A percentile compares a stretch with the other conserved stretches of the same genome.
phyloP scores from a whole-genome alignment of 2,888 invertebrate genomes.

The Panzeria rudis region DNA sequence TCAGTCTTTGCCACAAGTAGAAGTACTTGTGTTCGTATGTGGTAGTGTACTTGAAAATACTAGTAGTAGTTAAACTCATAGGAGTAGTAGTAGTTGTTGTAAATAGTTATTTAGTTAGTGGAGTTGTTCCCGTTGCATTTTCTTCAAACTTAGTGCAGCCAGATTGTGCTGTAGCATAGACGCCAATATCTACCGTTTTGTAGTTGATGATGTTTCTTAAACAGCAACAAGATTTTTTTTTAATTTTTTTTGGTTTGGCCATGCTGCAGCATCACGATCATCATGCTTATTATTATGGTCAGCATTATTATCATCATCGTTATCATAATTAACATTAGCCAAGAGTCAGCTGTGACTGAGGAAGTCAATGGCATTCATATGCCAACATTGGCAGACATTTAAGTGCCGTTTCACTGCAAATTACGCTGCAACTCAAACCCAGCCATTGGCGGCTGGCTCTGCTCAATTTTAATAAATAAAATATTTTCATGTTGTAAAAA shows the following conservation, averaged over 20 bases:
- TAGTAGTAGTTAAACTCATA: conserved; percentile 13
- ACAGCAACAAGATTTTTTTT: conserved; percentile 52
- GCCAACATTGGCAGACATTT: conserved; percentile 60
- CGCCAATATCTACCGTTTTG: conserved; percentile 72
- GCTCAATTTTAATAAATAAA: conserved; percentile 29
- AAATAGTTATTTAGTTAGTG: conserved; percentile 47
- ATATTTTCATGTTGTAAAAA: conserved; percentile 43
- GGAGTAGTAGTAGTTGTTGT: conserved; percentile 42
- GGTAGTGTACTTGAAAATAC: conserved; percentile 11
- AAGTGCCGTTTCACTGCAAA: conserved; percentile 57
- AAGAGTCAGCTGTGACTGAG: conserved; percentile 46
- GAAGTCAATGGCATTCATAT: conserved; percentile 62
- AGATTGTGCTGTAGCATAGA: conserved; percentile 26
- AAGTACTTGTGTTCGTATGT: not conserved
- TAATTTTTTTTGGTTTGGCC: conserved; percentile 19
- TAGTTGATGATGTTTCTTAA: conserved; percentile 53
- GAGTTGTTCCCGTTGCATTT: conserved; percentile 67
- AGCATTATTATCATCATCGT: conserved; percentile 23
- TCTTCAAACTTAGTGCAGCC: conserved; percentile 41
- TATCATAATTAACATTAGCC: conserved; percentile 26
- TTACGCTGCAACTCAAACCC: not conserved
- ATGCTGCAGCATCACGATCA: conserved; percentile 40
- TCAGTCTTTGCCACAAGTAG: conserved; percentile 42
- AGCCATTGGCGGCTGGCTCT: not conserved
- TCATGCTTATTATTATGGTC: conserved; percentile 19